A percentile compares a stretch with the other conserved stretches of the same genome.
These are phyloP conservation scores for Echinops telfairi DNA, from an alignment of 2,113 vertebrate genomes.

Conservation along the genomic window DNA sequence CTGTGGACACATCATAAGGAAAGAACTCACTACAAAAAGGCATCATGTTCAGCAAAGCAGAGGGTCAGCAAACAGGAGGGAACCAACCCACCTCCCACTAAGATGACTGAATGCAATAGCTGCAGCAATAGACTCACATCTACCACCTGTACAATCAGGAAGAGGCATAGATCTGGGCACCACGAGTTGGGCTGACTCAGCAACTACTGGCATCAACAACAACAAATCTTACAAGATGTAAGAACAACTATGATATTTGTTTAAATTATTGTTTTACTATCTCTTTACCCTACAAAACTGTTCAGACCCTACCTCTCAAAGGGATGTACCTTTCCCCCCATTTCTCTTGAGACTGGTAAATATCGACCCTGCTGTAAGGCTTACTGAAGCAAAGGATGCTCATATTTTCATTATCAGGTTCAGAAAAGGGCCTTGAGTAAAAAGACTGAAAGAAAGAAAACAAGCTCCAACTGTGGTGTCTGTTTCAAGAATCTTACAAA, in stretches of 20 bases:
- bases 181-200: neutral
- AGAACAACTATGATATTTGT: neutral
- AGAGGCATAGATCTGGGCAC: neutral
- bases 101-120: neutral
- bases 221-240: constrained; percentile 47
- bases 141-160: neutral
- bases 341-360: constrained; percentile 25
- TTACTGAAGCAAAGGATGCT: constrained; percentile 40
- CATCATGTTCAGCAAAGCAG: neutral
- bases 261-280: constrained; percentile 25
- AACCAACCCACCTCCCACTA: neutral
- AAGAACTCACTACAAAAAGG: neutral
- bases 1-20: neutral
- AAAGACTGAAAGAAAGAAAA: constrained; percentile 33
- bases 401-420: constrained; percentile 22
- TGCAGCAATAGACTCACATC: neutral
- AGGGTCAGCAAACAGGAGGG: neutral
- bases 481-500: constrained; percentile 29
- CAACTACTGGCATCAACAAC: neutral
- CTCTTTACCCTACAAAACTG: neutral
- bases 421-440: constrained; percentile 21
- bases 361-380: constrained; percentile 17
- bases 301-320: neutral
- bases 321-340: neutral
- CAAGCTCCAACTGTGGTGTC: neutral